Conservation (phyloP, 1,140 invertebrate species). For the Papilio glaucus region DNA sequence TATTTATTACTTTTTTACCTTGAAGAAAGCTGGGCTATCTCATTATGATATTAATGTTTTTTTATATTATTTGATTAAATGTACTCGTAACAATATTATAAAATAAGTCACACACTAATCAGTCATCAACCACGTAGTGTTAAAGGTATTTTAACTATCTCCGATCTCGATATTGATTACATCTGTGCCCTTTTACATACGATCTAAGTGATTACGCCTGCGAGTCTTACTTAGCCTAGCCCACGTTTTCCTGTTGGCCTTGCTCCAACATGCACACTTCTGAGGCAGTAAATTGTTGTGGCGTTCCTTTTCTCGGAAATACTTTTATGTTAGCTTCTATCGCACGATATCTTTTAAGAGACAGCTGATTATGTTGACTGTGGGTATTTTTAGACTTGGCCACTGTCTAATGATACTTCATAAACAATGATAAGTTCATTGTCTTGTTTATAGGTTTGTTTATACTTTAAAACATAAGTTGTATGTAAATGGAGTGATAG, state of each 20-base stretch:
- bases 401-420: neutral
- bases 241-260: slow-evolving; percentile 31
- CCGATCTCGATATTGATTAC: slow-evolving; percentile 26
- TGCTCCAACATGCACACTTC: slow-evolving; percentile 18
- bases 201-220: slow-evolving; percentile 31
- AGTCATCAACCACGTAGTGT: slow-evolving; percentile 8
- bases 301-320: slow-evolving; percentile 10
- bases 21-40: too few species aligned
- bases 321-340: slow-evolving; percentile 28
- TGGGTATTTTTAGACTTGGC: slow-evolving; percentile 17
- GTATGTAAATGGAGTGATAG: too few species aligned
- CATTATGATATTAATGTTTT: neutral
- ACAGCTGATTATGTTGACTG: neutral
- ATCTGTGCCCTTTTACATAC: slow-evolving; percentile 28
- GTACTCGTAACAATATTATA: neutral
- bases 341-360: slow-evolving; percentile 1
- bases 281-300: slow-evolving; percentile 24
- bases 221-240: slow-evolving; percentile 12
- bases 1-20: too few species aligned
- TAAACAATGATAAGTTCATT: neutral
- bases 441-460: too few species aligned
- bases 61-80: too few species aligned
- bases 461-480: too few species aligned
- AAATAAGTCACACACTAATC: neutral
- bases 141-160: slow-evolving; percentile 19